Conservation (phyloP, 2,113 vertebrate species). For the Misgurnus anguillicaudatus region DNA sequence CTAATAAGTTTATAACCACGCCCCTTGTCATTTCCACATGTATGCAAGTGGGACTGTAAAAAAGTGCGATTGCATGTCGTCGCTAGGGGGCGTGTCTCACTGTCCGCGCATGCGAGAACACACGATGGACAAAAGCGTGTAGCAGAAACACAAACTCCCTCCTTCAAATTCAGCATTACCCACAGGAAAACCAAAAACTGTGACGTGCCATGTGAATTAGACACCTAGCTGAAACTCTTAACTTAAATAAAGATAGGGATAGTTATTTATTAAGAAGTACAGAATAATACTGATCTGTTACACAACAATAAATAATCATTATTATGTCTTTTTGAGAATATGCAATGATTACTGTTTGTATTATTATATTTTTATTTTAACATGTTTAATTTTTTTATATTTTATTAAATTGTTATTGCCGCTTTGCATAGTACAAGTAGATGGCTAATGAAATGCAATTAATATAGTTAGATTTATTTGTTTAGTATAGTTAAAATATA, state of each 20-base stretch:
- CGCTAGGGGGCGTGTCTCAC: slow-evolving; percentile 70
- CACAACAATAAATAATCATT: too few species aligned
- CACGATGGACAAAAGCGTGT: slow-evolving; percentile 46
- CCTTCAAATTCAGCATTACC: slow-evolving; percentile 23
- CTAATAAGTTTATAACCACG: too few species aligned
- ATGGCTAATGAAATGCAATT: too few species aligned
- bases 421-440: too few species aligned
- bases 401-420: too few species aligned
- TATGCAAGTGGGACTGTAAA: neutral
- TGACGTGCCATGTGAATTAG: neutral
- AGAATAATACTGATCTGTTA: neutral
- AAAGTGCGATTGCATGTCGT: slow-evolving; percentile 37
- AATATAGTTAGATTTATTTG: too few species aligned
- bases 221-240: neutral
- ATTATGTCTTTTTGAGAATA: too few species aligned
- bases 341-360: too few species aligned
- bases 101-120: slow-evolving; percentile 53
- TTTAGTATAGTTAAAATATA: too few species aligned
- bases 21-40: neutral
- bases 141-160: slow-evolving; percentile 28
- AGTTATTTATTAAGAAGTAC: neutral
- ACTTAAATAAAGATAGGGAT: too few species aligned
- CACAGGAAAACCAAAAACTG: slow-evolving; percentile 16
- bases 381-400: too few species aligned
- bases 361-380: too few species aligned